Evolutionary conservation across 1,140 invertebrate genomes (phyloP).

Genomic region (Monochamus saltuarius): DNA sequence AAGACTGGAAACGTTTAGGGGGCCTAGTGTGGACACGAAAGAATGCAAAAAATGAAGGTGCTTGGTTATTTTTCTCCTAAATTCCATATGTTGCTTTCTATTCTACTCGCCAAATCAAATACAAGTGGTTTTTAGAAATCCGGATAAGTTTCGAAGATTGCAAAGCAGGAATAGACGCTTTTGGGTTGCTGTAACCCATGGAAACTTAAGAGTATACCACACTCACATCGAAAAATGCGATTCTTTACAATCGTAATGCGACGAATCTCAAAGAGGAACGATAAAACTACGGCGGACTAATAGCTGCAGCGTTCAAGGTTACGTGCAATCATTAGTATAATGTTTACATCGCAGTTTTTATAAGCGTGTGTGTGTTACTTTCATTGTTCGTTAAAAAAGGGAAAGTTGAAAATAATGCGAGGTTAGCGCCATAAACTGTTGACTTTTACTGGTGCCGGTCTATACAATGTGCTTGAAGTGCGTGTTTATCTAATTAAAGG

Average conservation of each 20-base stretch:
- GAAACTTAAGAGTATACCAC: background rate
- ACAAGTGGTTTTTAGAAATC: slow-evolving; percentile 4
- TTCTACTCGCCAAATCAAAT: background rate
- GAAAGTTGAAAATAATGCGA: slow-evolving; percentile 2
- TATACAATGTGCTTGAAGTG: no score
- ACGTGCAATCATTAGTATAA: background rate
- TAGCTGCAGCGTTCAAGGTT: background rate
- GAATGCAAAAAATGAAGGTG: no score
- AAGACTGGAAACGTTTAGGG: no score
- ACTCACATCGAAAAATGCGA: background rate
- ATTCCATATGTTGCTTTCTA: background rate
- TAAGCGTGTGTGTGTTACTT: slow-evolving; percentile 2
- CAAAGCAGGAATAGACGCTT: no score
- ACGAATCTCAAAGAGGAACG: background rate
- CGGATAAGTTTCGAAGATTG: no score
- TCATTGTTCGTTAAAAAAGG: slow-evolving; percentile 10
- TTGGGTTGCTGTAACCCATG: no score
- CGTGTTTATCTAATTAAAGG: no score
- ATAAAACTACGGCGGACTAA: slow-evolving; percentile 15
- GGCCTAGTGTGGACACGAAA: no score
- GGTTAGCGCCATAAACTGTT: no score
- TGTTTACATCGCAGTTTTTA: slow-evolving; percentile 4
- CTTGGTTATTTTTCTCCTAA: background rate
- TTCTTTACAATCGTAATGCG: background rate
- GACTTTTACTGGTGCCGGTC: no score